These are phyloP conservation scores for Lithobates sylvaticus DNA, from an alignment of 2,797 vertebrate genomes.

Conservation along the genomic window DNA sequence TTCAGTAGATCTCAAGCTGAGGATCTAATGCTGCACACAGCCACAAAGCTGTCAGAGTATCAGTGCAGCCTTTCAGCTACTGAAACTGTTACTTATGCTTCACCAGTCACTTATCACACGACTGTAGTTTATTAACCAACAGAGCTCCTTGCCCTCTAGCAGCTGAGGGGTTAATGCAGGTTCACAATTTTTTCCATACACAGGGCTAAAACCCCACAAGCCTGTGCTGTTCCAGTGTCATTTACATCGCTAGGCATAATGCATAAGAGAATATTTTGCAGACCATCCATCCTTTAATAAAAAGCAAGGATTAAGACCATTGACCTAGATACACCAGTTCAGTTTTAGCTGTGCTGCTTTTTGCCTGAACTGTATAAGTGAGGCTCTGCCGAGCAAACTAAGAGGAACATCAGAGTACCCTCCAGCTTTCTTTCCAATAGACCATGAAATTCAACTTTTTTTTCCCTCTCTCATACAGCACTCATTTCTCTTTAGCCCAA, in stretches of 20 bases:
- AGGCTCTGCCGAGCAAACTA: slow-evolving; percentile 55
- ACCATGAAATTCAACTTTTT: slow-evolving; percentile 56
- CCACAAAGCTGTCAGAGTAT: slow-evolving; percentile 32
- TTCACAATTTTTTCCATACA: not conserved
- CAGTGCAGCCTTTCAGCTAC: slow-evolving; percentile 31
- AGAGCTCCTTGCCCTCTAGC: not conserved
- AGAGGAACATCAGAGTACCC: slow-evolving; percentile 48
- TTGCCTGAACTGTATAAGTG: slow-evolving; percentile 48
- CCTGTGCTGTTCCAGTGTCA: slow-evolving; percentile 13
- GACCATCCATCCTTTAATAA: slow-evolving; percentile 59
- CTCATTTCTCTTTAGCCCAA: slow-evolving; percentile 23
- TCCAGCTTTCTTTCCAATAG: slow-evolving; percentile 55
- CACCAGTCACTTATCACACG: slow-evolving; percentile 12
- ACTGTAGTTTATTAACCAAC: slow-evolving; percentile 41
- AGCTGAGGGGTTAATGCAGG: slow-evolving; percentile 34
- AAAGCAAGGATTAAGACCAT: slow-evolving; percentile 59
- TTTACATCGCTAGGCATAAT: slow-evolving; percentile 42
- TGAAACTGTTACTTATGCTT: slow-evolving; percentile 45
- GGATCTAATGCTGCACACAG: not conserved
- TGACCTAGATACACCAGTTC: slow-evolving; percentile 62
- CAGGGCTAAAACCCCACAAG: not conserved
- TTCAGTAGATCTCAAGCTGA: not conserved
- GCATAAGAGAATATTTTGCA: slow-evolving; percentile 54
- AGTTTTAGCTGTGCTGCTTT: slow-evolving; percentile 45
- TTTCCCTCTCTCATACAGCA: slow-evolving; percentile 8